These are phyloP conservation scores for Octomys mimax DNA, from an alignment of 2,797 vertebrate species.

Conservation along the genomic window DNA sequence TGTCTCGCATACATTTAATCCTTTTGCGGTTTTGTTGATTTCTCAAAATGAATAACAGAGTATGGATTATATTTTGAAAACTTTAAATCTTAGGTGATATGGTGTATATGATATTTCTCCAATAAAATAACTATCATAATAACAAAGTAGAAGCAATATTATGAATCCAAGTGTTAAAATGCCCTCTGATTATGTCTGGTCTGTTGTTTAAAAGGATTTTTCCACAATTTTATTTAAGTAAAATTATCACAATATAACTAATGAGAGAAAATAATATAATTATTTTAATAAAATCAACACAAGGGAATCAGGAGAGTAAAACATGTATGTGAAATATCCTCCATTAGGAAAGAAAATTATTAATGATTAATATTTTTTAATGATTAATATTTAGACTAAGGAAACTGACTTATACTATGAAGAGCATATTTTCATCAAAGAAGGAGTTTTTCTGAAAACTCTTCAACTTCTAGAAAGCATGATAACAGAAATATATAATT, in stretches of 20 bases:
- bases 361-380: background rate
- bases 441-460: background rate
- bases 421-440: conserved; percentile 24
- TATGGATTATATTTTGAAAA: background rate
- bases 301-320: background rate
- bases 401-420: background rate
- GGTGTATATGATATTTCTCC: background rate
- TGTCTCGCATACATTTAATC: background rate
- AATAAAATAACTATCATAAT: background rate
- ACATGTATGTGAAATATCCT: background rate
- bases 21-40: background rate
- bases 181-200: background rate
- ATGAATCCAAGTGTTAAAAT: background rate
- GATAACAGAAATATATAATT: conserved; percentile 47
- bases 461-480: conserved; percentile 35
- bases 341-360: background rate
- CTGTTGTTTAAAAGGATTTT: background rate
- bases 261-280: background rate
- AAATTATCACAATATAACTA: conserved; percentile 10
- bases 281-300: background rate
- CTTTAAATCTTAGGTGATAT: background rate
- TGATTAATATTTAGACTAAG: background rate
- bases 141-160: background rate
- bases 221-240: conserved; percentile 6
- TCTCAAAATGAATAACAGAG: background rate